These are phyloP conservation scores for Nowickia ferox DNA, from an alignment of 2,888 invertebrate genomes.

Conservation along the genomic window DNA sequence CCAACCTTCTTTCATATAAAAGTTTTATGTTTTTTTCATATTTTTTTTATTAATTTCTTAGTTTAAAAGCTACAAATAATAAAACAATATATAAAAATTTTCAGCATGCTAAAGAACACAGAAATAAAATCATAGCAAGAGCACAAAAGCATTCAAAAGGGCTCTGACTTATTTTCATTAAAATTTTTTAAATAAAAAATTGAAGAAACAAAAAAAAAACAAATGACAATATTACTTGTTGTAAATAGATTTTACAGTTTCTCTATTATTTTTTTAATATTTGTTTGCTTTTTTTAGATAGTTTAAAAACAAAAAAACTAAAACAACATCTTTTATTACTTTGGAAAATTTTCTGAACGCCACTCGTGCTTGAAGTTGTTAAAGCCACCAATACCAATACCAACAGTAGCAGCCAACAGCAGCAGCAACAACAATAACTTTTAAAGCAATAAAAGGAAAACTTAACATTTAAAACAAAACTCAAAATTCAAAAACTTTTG, in stretches of 20 bases:
- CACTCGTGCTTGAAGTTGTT: conserved; percentile 66
- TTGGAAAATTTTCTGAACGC: conserved; percentile 38
- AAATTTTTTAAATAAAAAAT: neutral
- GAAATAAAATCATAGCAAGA: neutral
- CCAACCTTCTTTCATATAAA: conserved; percentile 34
- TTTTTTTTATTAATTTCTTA: neutral
- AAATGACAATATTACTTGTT: conserved; percentile 1
- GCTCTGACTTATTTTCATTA: neutral
- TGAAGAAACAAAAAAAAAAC: neutral
- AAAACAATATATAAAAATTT: conserved; percentile 19
- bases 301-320: neutral
- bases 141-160: neutral
- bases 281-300: neutral
- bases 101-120: neutral
- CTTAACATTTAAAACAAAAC: conserved; percentile 57
- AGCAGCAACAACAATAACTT: conserved; percentile 1
- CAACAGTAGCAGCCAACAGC: neutral
- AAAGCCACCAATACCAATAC: conserved; percentile 28
- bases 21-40: conserved; percentile 18
- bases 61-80: neutral
- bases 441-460: conserved; percentile 15
- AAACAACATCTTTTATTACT: conserved; percentile 66
- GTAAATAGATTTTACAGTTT: neutral
- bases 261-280: conserved; percentile 3
- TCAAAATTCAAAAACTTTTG: conserved; percentile 64